phyloP scores from a whole-genome alignment of 2,113 vertebrate genomes.

The Phaetusa simplex region DNA sequence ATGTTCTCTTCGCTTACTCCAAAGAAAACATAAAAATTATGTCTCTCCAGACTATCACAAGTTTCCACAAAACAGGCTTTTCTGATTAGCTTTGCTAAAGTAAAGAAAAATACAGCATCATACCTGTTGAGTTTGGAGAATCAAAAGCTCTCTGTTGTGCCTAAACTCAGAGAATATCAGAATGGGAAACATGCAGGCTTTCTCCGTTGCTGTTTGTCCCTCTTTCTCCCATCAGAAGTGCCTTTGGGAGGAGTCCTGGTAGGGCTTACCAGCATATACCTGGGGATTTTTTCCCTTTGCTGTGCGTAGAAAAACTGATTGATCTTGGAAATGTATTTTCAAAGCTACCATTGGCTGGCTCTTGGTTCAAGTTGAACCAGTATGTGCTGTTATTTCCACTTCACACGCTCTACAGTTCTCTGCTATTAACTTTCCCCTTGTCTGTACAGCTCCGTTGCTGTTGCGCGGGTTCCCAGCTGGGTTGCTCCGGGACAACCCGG shows the following conservation, averaged over 20 bases:
- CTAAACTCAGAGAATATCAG: neutral
- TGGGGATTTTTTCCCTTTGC: neutral
- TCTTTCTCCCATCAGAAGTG: neutral
- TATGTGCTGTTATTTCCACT: neutral
- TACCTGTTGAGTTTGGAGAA: neutral
- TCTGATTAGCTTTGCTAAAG: neutral
- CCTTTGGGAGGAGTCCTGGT: neutral
- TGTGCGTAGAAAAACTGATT: neutral
- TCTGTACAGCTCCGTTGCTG: neutral
- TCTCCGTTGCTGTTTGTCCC: neutral
- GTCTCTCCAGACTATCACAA: neutral
- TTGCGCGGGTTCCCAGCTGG: neutral
- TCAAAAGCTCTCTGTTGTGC: neutral
- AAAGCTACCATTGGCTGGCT: neutral
- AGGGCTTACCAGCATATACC: no score
- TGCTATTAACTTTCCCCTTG: neutral
- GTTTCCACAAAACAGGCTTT: neutral
- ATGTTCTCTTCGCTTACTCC: neutral
- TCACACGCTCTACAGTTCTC: neutral
- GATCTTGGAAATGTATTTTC: neutral
- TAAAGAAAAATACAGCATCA: neutral
- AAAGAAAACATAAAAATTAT: neutral
- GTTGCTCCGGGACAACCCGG: neutral
- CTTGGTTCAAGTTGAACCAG: rapidly evolving
- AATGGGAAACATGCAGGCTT: neutral